These are phyloP conservation scores for Scolopax mira DNA, from an alignment of 2,113 vertebrate species.

Conservation along the genomic window DNA sequence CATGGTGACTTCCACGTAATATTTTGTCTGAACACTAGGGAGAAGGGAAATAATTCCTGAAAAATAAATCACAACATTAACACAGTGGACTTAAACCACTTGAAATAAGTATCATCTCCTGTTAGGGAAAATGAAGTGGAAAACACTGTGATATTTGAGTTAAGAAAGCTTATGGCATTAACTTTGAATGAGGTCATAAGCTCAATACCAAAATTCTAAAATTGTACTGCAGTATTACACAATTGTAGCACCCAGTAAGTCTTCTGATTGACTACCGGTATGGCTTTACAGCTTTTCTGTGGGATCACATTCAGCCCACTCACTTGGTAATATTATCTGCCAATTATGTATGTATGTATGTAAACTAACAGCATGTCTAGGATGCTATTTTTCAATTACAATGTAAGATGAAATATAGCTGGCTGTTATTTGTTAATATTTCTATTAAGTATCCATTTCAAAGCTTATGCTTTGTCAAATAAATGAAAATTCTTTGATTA, in stretches of 20 bases:
- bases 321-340: neutral
- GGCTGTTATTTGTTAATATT: neutral
- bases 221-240: neutral
- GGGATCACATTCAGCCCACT: slow-evolving; percentile 25
- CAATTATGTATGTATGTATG: neutral
- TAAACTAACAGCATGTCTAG: neutral
- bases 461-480: neutral
- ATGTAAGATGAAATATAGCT: neutral
- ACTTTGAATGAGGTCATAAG: neutral
- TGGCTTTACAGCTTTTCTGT: slow-evolving; percentile 35
- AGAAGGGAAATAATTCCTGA: neutral
- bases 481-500: neutral
- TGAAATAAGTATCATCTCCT: neutral
- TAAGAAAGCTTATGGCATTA: slow-evolving; percentile 39
- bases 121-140: neutral
- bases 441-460: neutral
- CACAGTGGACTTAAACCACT: neutral
- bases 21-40: neutral
- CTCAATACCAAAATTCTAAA: slow-evolving; percentile 2
- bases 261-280: neutral
- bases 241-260: neutral
- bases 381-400: neutral
- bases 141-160: neutral
- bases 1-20: neutral
- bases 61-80: neutral